Evolutionary conservation across 2,797 vertebrate genomes (phyloP), one percentile per base, ranked within the genome.

Genomic region (Apodemus agrarius): DNA sequence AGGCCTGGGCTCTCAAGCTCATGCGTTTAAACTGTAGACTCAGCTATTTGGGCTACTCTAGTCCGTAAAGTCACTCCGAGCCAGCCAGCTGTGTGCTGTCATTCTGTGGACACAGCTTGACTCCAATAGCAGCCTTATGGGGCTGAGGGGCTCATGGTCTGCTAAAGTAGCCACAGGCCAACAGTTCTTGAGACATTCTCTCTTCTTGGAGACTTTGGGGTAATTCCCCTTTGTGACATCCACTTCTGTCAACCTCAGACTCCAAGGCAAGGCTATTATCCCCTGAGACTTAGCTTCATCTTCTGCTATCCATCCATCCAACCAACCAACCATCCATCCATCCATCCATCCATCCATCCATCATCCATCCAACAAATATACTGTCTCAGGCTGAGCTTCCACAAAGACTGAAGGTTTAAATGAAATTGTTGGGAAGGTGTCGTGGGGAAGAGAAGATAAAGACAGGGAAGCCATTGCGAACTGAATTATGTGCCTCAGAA

Each of bases 1-100:
- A 97, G 80, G 94, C 72, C 95, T 40, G 83, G 59, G 72, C 37
- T 87, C 94, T 59, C 86, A 46, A 96, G 95, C 96, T 95, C 95
- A 96, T 2, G 76, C 82, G 94, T 92, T 92, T 65, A 94, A 96
- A 96, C 92, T 82, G 95, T 29, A 96, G 95, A 95, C 83, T 95
- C 63, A 61, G 83, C 94, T 91, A 94, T 91, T 89, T 93, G 90
- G 83, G 89, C 49, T 91, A 52, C 82, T 7, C 5, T 3, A 89
- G 93, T 81, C 86, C 97, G 67, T 96, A 90, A 96, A 91, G 96
- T 97, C 95, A 96, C 85, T 76, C 65, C n/a, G 93, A 40, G 80
- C 85, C 82, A 17, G 0, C 65, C 24, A 37, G 91, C 37, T 89
- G 57, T 43, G 40, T 49, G 61, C 79, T 37, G 92, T 21, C 16